Evolutionary conservation across 2,113 vertebrate species (phyloP), one percentile per base, ranked within the genome.

Genomic region (Triplophysa tibetana): DNA sequence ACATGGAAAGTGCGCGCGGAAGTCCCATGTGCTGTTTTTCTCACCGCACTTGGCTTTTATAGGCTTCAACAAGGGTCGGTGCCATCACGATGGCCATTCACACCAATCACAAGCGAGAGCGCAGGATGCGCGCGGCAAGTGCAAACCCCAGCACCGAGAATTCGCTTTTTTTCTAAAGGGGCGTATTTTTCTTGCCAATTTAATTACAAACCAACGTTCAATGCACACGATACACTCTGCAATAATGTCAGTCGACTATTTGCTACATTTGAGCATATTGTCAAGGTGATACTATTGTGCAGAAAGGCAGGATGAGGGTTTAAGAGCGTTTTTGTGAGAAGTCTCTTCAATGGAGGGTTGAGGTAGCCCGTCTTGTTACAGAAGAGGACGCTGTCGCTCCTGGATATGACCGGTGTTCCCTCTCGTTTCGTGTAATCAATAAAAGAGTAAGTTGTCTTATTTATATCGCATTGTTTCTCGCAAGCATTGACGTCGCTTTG

Each of bases 171-270:
- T 88, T 88, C 82, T 78, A 82, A 91, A 90, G 90, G 91, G 91
- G 91, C 90, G 91, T 92, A 90, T 91, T 92, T 92, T 91, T 90
- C 88, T 89, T 90, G 88, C 90, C 90, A 91, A 91, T 87, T 92
- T 91, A 89, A 91, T 91, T 87, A 91, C 90, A 92, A 90, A 92
- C 56, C 80, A 75, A 73, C 79, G 48, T 56, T 68, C 63, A 66
- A 61, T 67, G 62, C 52, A 62, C n/a, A 41, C 62, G 52, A 58
- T 63, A 48, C 29, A 61, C 29, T 29, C 68, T 29, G 54, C 77
- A 79, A 73, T 63, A 63, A 75, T 79, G 65, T 60, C 72, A 66
- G 45, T 29, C 60, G 56, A 33, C n/a, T 63, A 54, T 75, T 64
- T 64, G 70, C 29, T 21, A 64, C 29, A 23, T 16, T 33, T 7